phyloP scores from a whole-genome alignment of 23 tunicate species.

The Trididemnum miniatum region DNA sequence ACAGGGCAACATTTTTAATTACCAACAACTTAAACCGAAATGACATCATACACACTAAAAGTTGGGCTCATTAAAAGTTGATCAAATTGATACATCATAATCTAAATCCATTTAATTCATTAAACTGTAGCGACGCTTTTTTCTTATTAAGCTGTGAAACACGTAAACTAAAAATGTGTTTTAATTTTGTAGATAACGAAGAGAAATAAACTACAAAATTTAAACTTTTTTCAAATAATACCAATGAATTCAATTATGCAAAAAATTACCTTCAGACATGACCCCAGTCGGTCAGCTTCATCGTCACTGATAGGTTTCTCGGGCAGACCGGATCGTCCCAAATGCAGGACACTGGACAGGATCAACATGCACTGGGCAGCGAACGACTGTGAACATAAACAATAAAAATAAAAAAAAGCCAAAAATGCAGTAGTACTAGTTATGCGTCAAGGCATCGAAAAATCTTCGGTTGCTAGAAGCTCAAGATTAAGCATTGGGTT shows the following conservation, averaged over 20 bases:
- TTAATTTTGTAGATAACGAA: neutral
- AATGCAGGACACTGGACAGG: conserved; percentile 81
- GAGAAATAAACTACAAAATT: neutral
- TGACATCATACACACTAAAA: too few relatives aligned
- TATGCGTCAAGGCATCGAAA: neutral
- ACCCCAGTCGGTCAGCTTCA: conserved; percentile 65
- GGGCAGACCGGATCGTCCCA: conserved; percentile 83
- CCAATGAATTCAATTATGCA: neutral
- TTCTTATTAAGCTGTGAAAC: too few relatives aligned
- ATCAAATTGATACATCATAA: too few relatives aligned
- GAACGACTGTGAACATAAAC: conserved; percentile 81
- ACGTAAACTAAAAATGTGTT: too few relatives aligned
- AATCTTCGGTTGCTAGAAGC: too few relatives aligned
- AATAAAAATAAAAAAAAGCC: too few relatives aligned
- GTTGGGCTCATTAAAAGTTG: too few relatives aligned
- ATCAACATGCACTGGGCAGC: conserved; percentile 89
- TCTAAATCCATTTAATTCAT: too few relatives aligned
- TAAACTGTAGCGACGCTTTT: too few relatives aligned
- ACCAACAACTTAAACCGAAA: too few relatives aligned
- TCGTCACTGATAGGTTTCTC: conserved; percentile 92
- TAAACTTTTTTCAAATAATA: neutral
- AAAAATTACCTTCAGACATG: conserved; percentile 90
- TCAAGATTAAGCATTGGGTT: too few relatives aligned
- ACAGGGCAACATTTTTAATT: too few relatives aligned
- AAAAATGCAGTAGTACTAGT: neutral